Percentiles rank a stretch among this genome's conserved stretches.
These are phyloP conservation scores for Philopotamus ludificatus DNA, from an alignment of 1,140 invertebrate species.

Conservation along the genomic window DNA sequence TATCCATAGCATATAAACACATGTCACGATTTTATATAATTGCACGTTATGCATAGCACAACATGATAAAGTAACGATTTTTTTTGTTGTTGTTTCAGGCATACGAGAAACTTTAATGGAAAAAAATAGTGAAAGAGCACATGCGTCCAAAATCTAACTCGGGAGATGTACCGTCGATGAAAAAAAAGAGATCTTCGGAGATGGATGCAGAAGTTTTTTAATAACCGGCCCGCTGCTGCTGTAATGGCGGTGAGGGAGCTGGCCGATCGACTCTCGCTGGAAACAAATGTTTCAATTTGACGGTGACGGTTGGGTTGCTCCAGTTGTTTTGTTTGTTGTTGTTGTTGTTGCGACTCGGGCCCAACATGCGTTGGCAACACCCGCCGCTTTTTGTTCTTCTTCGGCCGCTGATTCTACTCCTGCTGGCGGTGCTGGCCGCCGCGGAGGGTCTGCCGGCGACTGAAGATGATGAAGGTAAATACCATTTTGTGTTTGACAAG, in stretches of 20 bases:
- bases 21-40: not conserved
- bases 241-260: conserved; percentile 11
- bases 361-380: conserved; percentile 2
- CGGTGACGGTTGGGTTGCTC: conserved; percentile 5
- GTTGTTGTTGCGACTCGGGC: not conserved
- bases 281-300: conserved; percentile 22
- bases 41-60: not conserved
- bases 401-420: no score
- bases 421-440: no score
- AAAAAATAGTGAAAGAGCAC: not conserved
- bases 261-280: not conserved
- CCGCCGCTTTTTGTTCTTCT: conserved; percentile 26
- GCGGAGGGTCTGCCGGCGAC: conserved; percentile 20
- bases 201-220: conserved; percentile 12
- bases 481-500: conserved; percentile 4
- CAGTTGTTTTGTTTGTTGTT: not conserved
- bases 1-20: not conserved
- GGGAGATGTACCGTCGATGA: not conserved
- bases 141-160: no score
- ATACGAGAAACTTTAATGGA: not conserved
- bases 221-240: no score
- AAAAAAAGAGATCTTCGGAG: not conserved
- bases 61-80: not conserved
- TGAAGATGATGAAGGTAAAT: conserved; percentile 38
- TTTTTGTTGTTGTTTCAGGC: conserved; percentile 5